These are phyloP conservation scores for Macrostomum lignano DNA, from an alignment of 1,140 invertebrate species.

Conservation along the genomic window DNA sequence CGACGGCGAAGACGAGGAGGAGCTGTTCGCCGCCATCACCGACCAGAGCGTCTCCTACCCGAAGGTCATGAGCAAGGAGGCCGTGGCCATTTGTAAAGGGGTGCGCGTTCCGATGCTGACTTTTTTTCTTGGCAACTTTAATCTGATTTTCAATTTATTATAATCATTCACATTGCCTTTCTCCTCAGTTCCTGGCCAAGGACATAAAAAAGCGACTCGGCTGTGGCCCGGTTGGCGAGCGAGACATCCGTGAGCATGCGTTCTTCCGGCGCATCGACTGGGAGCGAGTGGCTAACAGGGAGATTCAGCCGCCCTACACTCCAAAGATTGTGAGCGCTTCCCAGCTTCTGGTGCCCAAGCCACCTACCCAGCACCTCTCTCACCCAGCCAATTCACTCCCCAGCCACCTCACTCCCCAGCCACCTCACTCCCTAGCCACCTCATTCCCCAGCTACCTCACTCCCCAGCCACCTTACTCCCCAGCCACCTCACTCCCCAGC, in stretches of 20 bases:
- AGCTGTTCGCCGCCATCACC: slow-evolving; percentile 75
- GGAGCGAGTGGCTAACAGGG: slow-evolving; percentile 72
- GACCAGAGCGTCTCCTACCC: slow-evolving; percentile 96
- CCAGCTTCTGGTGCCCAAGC: no score
- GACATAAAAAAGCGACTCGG: slow-evolving; percentile 73
- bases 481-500: no score
- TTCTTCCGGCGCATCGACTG: slow-evolving; percentile 95
- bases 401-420: no score
- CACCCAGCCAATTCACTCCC: no score
- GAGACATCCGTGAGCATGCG: slow-evolving; percentile 67
- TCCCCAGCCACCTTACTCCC: no score
- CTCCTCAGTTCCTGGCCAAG: slow-evolving; percentile 67
- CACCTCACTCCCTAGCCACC: no score
- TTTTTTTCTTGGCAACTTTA: no score
- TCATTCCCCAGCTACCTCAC: no score
- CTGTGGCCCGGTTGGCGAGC: slow-evolving; percentile 49
- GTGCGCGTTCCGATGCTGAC: no score
- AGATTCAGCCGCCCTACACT: slow-evolving; percentile 93
- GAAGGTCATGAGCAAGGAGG: slow-evolving; percentile 67
- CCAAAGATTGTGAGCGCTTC: slow-evolving; percentile 92
- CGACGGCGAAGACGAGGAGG: slow-evolving; percentile 96
- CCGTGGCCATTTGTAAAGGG: slow-evolving; percentile 83
- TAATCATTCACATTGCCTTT: no score
- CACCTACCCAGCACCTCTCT: no score
- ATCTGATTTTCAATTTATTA: no score